phyloP scores from a whole-genome alignment of 2,797 vertebrate species.

The Urophycis tenuis region DNA sequence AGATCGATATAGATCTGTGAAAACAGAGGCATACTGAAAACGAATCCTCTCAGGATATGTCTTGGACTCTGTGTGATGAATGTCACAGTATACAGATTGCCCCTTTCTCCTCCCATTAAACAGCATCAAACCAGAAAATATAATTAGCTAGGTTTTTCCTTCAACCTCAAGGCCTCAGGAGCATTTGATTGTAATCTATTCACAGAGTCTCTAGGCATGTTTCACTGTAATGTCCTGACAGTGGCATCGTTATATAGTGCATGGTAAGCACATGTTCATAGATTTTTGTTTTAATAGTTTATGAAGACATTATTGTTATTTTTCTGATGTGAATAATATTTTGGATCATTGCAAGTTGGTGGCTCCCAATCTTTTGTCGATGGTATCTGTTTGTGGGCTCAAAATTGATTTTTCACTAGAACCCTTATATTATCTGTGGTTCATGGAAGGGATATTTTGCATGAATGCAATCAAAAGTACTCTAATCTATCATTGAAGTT shows the following conservation, averaged over 20 bases:
- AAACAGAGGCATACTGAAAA: not conserved
- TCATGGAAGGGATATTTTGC: not conserved
- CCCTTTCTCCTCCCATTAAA: too few species aligned
- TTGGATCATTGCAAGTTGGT: not conserved
- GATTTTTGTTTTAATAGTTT: not conserved
- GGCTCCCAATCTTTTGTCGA: not conserved
- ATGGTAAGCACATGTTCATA: too few species aligned
- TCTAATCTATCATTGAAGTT: too few species aligned
- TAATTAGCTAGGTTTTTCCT: not conserved
- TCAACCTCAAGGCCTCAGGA: not conserved
- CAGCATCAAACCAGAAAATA: too few species aligned
- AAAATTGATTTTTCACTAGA: not conserved
- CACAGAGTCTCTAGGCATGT: too few species aligned
- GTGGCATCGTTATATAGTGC: not conserved
- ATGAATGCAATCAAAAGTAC: not conserved
- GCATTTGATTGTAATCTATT: too few species aligned
- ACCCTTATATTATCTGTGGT: not conserved
- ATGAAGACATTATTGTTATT: not conserved
- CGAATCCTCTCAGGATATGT: not conserved
- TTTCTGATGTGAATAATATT: not conserved
- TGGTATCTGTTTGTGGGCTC: not conserved
- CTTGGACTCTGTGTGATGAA: not conserved
- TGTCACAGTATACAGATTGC: not conserved
- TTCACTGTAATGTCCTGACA: too few species aligned
- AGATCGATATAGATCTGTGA: not conserved